These are phyloP conservation scores for Lymantria monacha DNA, from an alignment of 2,888 invertebrate species.

Conservation along the genomic window DNA sequence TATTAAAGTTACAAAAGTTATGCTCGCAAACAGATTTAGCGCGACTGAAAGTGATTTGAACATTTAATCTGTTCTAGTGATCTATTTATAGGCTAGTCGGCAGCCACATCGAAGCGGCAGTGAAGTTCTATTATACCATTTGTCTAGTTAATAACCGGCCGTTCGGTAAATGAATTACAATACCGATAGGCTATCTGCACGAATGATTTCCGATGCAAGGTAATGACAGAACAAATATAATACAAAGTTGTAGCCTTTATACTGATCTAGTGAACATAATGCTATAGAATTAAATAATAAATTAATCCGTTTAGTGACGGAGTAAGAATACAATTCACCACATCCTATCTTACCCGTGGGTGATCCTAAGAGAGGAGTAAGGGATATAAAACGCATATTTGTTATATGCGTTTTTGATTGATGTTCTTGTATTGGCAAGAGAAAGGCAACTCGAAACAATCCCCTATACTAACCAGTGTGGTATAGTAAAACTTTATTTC, in stretches of 20 bases:
- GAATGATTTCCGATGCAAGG: conserved; percentile 36
- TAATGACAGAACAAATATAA: conserved; percentile 22
- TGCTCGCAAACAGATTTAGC: conserved; percentile 27
- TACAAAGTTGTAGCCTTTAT: background rate
- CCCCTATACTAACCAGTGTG: too few species aligned
- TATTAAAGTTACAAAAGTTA: background rate
- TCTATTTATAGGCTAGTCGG: conserved; percentile 59
- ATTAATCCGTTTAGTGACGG: too few species aligned
- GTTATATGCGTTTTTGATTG: too few species aligned
- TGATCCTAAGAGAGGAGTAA: too few species aligned
- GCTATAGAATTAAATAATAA: too few species aligned
- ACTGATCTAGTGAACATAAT: too few species aligned
- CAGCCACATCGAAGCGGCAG: conserved; percentile 41
- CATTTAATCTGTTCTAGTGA: conserved; percentile 44
- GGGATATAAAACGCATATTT: too few species aligned
- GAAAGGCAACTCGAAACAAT: too few species aligned
- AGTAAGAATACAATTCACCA: too few species aligned
- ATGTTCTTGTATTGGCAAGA: too few species aligned
- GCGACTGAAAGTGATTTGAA: conserved; percentile 21
- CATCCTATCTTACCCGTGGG: too few species aligned
- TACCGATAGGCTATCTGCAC: conserved; percentile 36
- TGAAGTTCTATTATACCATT: conserved; percentile 46
- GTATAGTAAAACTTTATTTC: too few species aligned
- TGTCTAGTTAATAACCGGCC: conserved; percentile 50
- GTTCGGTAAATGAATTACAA: conserved; percentile 56